Conservation (phyloP, 1,140 invertebrate species). For the Aphelenchoides fujianensis region DNA sequence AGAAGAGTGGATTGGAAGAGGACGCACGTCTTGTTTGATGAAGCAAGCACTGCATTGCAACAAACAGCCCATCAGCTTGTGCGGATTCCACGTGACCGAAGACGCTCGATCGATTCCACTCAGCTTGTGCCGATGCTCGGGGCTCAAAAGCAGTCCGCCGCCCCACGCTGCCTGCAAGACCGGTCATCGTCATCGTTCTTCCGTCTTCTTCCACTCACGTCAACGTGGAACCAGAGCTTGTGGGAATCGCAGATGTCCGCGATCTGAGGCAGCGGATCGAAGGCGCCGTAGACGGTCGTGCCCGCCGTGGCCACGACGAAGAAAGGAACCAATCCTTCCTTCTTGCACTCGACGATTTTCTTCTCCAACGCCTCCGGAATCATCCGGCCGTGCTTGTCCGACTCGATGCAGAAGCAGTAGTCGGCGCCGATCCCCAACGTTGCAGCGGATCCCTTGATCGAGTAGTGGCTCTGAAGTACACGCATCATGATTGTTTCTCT, state of each 20-base stretch:
- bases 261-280: constrained; percentile 87
- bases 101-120: constrained; percentile 87
- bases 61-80: constrained; percentile 93
- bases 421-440: constrained; percentile 91
- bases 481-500: constrained; percentile 6
- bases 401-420: constrained; percentile 70
- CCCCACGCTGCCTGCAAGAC: constrained; percentile 93
- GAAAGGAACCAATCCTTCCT: constrained; percentile 80
- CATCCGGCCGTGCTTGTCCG: constrained; percentile 75
- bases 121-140: constrained; percentile 82
- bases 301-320: constrained; percentile 92
- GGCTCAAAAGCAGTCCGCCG: constrained; percentile 84
- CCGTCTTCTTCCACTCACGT: constrained; percentile 76
- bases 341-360: constrained; percentile 76
- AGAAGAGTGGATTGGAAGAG: constrained; percentile 35
- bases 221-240: constrained; percentile 91
- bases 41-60: constrained; percentile 97
- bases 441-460: constrained; percentile 89
- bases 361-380: constrained; percentile 81
- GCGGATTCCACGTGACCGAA: constrained; percentile 98
- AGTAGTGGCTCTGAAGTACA: constrained; percentile 93
- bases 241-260: constrained; percentile 94
- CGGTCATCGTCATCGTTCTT: too few relatives aligned
- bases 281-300: constrained; percentile 90
- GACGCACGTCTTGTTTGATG: constrained; percentile 82